Conservation (phyloP, 2,888 invertebrate species). For the Pyralis farinalis region DNA sequence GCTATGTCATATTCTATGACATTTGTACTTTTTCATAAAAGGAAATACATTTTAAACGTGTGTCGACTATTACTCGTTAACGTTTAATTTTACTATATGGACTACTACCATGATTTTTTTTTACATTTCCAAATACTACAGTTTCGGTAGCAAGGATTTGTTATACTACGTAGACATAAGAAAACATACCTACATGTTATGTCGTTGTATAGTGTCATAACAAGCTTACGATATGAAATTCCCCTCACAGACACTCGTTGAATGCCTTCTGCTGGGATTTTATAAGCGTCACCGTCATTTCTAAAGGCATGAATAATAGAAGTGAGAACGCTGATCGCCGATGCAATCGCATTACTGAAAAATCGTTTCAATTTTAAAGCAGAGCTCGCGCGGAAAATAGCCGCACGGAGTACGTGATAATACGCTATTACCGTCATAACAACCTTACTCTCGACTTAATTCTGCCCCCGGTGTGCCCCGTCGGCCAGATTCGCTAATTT, state of each 20-base stretch:
- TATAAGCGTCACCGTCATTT: slow-evolving; percentile 6
- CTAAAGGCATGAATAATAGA: slow-evolving; percentile 33
- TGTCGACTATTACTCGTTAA: no score
- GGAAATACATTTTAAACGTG: no score
- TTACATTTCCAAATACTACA: no score
- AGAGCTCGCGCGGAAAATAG: slow-evolving; percentile 57
- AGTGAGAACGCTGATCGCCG: slow-evolving; percentile 46
- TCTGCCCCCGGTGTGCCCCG: slow-evolving; percentile 52
- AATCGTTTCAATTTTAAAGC: slow-evolving; percentile 66
- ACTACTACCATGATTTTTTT: no score
- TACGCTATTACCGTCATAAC: slow-evolving; percentile 71
- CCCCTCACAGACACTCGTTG: not conserved
- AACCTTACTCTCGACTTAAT: slow-evolving; percentile 75
- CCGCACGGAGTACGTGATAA: slow-evolving; percentile 57
- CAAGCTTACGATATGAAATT: not conserved
- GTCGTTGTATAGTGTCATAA: not conserved
- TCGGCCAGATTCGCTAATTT: slow-evolving; percentile 54
- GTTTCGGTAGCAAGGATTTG: no score
- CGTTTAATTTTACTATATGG: no score
- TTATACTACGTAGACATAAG: no score
- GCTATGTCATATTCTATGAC: no score
- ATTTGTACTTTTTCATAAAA: no score
- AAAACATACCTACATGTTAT: no score
- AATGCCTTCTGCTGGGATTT: slow-evolving; percentile 1
- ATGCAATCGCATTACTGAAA: slow-evolving; percentile 66